A percentile compares a stretch with the other conserved stretches of the same genome.
Conservation (phyloP, 2,113 vertebrate species). For the Austrofundulus limnaeus region DNA sequence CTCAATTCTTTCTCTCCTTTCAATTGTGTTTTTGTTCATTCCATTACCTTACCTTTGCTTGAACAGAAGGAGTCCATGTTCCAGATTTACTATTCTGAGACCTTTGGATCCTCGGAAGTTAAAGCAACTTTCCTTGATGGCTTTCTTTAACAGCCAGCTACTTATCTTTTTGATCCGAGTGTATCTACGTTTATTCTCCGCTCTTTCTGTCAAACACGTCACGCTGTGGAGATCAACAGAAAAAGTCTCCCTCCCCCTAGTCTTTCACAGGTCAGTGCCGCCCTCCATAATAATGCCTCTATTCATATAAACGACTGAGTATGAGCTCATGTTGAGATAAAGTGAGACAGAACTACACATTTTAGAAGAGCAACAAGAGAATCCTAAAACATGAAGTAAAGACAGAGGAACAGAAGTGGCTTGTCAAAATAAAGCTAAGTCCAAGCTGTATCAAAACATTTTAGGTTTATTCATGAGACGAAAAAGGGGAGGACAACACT, state of each 20-base stretch:
- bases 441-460: background rate
- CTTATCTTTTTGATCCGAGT: constrained; percentile 27
- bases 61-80: constrained; percentile 73
- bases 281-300: constrained; percentile 67
- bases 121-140: background rate
- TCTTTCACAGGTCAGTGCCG: constrained; percentile 71
- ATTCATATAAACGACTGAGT: constrained; percentile 13
- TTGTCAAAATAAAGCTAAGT: constrained; percentile 11
- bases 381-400: constrained; percentile 29
- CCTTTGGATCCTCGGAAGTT: constrained; percentile 42
- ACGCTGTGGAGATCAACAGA: constrained; percentile 64
- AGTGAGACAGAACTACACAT: constrained; percentile 39
- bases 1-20: constrained; percentile 41
- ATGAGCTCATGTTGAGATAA: constrained; percentile 5
- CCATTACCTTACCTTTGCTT: constrained; percentile 75
- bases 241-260: constrained; percentile 49
- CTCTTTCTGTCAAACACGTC: constrained; percentile 59
- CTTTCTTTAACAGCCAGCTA: constrained; percentile 1
- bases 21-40: constrained; percentile 20
- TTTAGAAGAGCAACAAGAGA: constrained; percentile 39
- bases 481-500: too few species aligned
- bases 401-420: constrained; percentile 10
- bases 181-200: constrained; percentile 31
- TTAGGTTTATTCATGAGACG: background rate
- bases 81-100: constrained; percentile 31